Percentiles rank a stretch among this genome's conserved stretches.
Conservation (phyloP, 2,113 vertebrate genomes). For the Propithecus coquereli region DNA sequence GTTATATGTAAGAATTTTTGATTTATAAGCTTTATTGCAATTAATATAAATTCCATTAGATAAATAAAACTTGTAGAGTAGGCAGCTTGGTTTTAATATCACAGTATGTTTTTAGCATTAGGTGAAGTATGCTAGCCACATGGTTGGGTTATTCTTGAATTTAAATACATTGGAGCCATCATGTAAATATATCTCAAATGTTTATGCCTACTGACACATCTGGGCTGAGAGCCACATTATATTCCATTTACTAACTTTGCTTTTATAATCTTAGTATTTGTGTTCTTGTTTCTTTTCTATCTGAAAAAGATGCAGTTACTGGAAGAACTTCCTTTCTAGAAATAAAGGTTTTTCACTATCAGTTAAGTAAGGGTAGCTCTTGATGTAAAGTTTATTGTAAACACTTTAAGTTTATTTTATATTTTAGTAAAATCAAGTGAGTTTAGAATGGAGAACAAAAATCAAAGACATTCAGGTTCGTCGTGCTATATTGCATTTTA, state of each 20-base stretch:
- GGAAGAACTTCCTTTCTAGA: slow-evolving; percentile 17
- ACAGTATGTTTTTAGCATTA: slow-evolving; percentile 31
- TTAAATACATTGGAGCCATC: not conserved
- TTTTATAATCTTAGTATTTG: slow-evolving; percentile 33
- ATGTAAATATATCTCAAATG: not conserved
- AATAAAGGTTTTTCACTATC: slow-evolving; percentile 10
- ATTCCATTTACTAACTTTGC: not conserved
- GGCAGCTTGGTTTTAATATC: not conserved
- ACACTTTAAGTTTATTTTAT: not conserved
- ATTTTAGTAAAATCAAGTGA: slow-evolving; percentile 13
- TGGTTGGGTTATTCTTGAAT: slow-evolving; percentile 12
- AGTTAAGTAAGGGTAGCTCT: not conserved
- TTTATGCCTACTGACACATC: not conserved
- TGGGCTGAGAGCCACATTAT: not conserved
- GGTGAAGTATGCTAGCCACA: not conserved
- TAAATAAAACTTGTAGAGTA: not conserved
- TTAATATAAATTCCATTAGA: not conserved
- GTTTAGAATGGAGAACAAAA: slow-evolving; percentile 26
- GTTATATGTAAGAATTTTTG: not conserved
- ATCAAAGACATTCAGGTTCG: not conserved
- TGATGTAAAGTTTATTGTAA: slow-evolving; percentile 36
- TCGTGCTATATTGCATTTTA: slow-evolving; percentile 15
- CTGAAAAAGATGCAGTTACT: slow-evolving; percentile 22
- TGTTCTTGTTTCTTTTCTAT: slow-evolving; percentile 20
- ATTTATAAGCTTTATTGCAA: not conserved